Evolutionary conservation across 2,888 invertebrate species (phyloP), one percentile per base, ranked within the genome.

Genomic region (Hymenopus coronatus): DNA sequence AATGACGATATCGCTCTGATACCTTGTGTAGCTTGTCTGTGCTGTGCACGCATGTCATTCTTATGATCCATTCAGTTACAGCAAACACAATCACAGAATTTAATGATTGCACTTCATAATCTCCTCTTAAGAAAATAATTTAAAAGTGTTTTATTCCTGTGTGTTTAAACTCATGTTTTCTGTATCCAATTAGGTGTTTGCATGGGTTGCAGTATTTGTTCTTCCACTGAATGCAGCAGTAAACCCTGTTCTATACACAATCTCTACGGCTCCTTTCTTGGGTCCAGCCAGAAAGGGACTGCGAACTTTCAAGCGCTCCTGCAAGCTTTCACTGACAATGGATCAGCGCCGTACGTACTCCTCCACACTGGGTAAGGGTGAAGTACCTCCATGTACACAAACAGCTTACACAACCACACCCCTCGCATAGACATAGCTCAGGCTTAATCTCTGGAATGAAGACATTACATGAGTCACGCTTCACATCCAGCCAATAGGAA

Each of bases 201-300:
- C 94, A 0, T 94, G 94, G 94, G 93, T 94, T 3, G 94, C 94
- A 0, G 94, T 94, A 28, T 94, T 94, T 91, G 93, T 94, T 1
- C 91, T 94, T 46, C 94, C 94, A 0, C 92, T 94, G 83, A 94
- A 94, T 91, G 93, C 94, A 0, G 94, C 94, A 40, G 92, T 94
- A 83, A 94, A 94, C 91, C 94, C 94, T 0, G 92, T 94, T 3
- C 92, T 94, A 28, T 94, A 94, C 91, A 94, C 94, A 1, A 91
- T 94, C 25, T 93, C 93, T 9, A 93, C 93, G 7, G 91, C 92
- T 28, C 92, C 92, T 1, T 92, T 93, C 90, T 90, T 92, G 88
- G 92, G 91, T 88, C 90, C 91, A 8, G 90, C 90, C 7, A 88
- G 88, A 25, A 83, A 88, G 28, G 90, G 90, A 27, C 85, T 91